phyloP scores from a whole-genome alignment of 2,113 vertebrate genomes.

The Ornithorhynchus anatinus region DNA sequence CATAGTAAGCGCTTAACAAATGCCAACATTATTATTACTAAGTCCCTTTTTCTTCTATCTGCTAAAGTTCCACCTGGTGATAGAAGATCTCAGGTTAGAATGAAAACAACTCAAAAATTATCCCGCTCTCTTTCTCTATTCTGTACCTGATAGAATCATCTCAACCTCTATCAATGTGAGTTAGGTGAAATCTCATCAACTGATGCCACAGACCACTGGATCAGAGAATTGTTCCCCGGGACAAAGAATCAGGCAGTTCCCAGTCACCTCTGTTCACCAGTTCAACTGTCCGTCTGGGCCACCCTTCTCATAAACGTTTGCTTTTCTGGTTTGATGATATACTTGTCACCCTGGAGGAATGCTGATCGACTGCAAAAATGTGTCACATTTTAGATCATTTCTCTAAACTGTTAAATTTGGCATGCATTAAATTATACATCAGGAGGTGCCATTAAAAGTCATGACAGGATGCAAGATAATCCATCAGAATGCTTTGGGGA shows the following conservation, averaged over 20 bases:
- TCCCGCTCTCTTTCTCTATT: neutral
- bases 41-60: too few relatives aligned
- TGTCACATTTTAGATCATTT: constrained; percentile 16
- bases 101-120: neutral
- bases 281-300: constrained; percentile 1
- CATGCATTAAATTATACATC: constrained; percentile 18
- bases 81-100: neutral
- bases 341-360: constrained; percentile 20
- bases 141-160: neutral
- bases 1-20: too few relatives aligned
- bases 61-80: too few relatives aligned
- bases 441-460: constrained; percentile 62
- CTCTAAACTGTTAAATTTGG: constrained; percentile 48
- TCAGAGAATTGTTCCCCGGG: constrained; percentile 29
- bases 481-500: constrained; percentile 59
- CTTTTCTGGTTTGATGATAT: constrained; percentile 31
- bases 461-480: constrained; percentile 63
- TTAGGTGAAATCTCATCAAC: neutral
- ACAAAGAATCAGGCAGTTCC: constrained; percentile 15
- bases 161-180: constrained; percentile 1
- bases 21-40: too few relatives aligned
- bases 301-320: constrained; percentile 15
- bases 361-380: constrained; percentile 55
- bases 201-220: constrained; percentile 3
- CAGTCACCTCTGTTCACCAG: constrained; percentile 26